Conservation (phyloP, 2,888 invertebrate genomes). For the Malthinus seriepunctatus region DNA sequence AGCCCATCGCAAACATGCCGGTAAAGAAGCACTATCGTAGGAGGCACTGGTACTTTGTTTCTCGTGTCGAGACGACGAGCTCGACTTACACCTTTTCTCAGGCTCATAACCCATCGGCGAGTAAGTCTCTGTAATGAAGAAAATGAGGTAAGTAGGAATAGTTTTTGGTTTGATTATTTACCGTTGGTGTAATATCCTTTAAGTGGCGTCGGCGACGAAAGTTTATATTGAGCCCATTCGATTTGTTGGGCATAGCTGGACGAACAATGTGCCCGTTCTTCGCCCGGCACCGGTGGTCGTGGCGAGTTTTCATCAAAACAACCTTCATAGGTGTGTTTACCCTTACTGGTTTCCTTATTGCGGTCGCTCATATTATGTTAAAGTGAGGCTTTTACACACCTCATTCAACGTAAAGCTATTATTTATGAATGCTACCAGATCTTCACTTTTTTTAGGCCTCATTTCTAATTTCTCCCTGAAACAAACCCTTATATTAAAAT, state of each 20-base stretch:
- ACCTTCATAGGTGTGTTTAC: slow-evolving; percentile 42
- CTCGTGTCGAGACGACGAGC: slow-evolving; percentile 49
- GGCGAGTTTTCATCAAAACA: slow-evolving; percentile 67
- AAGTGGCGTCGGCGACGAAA: slow-evolving; percentile 41
- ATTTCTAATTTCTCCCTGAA: slow-evolving; percentile 45
- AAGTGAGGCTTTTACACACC: slow-evolving; percentile 32
- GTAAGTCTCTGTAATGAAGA: slow-evolving; percentile 29
- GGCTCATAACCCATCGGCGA: slow-evolving; percentile 47
- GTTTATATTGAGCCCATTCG: slow-evolving; percentile 42
- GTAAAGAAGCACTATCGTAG: slow-evolving; percentile 57
- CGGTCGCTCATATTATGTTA: slow-evolving; percentile 45
- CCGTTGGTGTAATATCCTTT: slow-evolving; percentile 40
- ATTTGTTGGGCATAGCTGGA: slow-evolving; percentile 44
- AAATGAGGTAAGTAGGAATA: neutral
- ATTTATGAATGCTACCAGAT: slow-evolving; percentile 24
- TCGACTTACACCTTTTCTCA: slow-evolving; percentile 52
- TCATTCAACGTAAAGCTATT: slow-evolving; percentile 31
- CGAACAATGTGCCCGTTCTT: slow-evolving; percentile 58
- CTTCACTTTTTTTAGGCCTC: slow-evolving; percentile 38
- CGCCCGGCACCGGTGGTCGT: slow-evolving; percentile 83
- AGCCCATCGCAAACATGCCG: slow-evolving; percentile 88
- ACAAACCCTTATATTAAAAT: slow-evolving; percentile 21
- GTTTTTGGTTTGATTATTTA: slow-evolving; percentile 23
- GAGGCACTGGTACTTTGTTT: slow-evolving; percentile 41
- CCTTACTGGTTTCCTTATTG: slow-evolving; percentile 34